Percentiles rank a stretch among this genome's conserved stretches.
Evolutionary conservation across 1,140 invertebrate genomes (phyloP).

Genomic region (roundworm (Caenorhabditis elegans)): DNA sequence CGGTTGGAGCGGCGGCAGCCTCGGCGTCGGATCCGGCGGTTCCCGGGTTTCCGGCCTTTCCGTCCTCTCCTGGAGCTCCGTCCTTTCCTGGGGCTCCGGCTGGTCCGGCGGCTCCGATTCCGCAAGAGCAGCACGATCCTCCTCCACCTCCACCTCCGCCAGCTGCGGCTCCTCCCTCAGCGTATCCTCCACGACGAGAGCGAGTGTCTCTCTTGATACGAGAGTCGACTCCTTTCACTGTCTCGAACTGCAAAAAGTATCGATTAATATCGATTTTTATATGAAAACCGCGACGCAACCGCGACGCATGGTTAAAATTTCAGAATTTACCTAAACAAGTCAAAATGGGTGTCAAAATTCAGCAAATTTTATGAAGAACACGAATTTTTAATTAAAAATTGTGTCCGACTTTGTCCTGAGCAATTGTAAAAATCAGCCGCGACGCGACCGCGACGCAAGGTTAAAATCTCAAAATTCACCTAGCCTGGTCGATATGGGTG

Average conservation of each 20-base stretch:
- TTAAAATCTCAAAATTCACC: too few relatives aligned
- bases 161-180: not conserved
- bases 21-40: constrained; percentile 31
- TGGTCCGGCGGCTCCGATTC: constrained; percentile 31
- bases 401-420: too few relatives aligned
- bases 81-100: constrained; percentile 35
- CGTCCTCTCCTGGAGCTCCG: constrained; percentile 36
- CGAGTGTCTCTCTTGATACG: constrained; percentile 35
- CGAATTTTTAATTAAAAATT: not conserved
- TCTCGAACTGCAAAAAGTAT: constrained; percentile 39
- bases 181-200: not conserved
- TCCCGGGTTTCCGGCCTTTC: constrained; percentile 34
- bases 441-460: too few relatives aligned
- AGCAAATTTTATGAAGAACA: not conserved
- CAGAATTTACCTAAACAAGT: too few relatives aligned
- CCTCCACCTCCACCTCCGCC: too few relatives aligned
- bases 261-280: not conserved
- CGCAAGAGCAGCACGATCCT: constrained; percentile 42
- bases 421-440: too few relatives aligned
- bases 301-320: too few relatives aligned
- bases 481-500: too few relatives aligned
- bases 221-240: constrained; percentile 23
- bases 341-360: too few relatives aligned
- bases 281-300: not conserved
- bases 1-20: constrained; percentile 8